Conservation (phyloP, 2,113 vertebrate genomes). For the Nothocercus julius region DNA sequence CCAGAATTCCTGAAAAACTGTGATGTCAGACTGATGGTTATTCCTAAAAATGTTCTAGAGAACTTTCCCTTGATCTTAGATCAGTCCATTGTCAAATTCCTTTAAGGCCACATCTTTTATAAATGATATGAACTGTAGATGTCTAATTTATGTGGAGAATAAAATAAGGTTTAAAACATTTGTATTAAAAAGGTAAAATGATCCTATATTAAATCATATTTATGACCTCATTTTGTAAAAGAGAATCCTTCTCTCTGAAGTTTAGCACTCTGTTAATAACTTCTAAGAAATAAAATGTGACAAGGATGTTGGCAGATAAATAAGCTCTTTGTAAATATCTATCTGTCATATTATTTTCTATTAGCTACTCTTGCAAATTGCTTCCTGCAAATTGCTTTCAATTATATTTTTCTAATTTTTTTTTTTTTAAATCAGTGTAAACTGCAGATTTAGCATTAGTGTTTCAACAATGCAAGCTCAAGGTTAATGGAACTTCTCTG, state of each 20-base stretch:
- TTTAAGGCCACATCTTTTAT: slow-evolving; percentile 53
- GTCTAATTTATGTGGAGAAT: slow-evolving; percentile 45
- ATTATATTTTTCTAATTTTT: slow-evolving; percentile 47
- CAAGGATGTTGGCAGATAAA: slow-evolving; percentile 21
- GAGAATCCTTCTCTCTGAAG: neutral
- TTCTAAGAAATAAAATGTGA: slow-evolving; percentile 25
- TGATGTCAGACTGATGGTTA: slow-evolving; percentile 48
- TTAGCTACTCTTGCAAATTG: neutral
- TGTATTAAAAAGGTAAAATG: slow-evolving; percentile 29
- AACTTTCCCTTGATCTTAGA: slow-evolving; percentile 27
- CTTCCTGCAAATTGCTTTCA: slow-evolving; percentile 45
- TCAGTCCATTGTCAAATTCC: slow-evolving; percentile 43
- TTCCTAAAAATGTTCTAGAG: neutral
- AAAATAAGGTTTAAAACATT: slow-evolving; percentile 40
- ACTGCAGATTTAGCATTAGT: slow-evolving; percentile 10
- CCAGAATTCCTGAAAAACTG: slow-evolving; percentile 40
- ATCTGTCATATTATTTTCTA: slow-evolving; percentile 46
- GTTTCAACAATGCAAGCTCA: slow-evolving; percentile 33
- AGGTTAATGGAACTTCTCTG: slow-evolving; percentile 48
- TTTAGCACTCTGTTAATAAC: neutral
- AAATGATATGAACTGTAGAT: slow-evolving; percentile 35
- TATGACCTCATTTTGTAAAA: slow-evolving; percentile 30
- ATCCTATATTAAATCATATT: slow-evolving; percentile 37
- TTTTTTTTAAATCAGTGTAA: slow-evolving; percentile 39
- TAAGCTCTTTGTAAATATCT: slow-evolving; percentile 1